Conservation (phyloP, 2,888 invertebrate genomes). For the Anoplius nigerrimus region DNA sequence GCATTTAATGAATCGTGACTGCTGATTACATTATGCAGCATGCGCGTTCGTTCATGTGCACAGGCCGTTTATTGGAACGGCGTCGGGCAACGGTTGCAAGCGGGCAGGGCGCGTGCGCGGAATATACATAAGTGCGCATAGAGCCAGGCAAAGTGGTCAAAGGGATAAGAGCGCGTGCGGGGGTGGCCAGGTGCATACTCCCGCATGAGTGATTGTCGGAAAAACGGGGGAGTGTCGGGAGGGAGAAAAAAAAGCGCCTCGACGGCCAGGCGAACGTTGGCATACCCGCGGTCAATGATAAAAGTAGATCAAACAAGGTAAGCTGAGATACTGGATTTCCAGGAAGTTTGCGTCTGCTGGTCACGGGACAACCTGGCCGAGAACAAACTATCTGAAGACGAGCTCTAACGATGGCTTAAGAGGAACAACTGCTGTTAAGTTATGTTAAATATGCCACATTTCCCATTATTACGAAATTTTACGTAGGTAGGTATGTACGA, state of each 20-base stretch:
- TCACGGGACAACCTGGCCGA: not conserved
- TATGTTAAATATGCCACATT: too few species aligned
- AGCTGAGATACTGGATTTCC: conserved; percentile 35
- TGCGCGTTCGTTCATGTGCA: too few species aligned
- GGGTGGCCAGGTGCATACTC: conserved; percentile 63
- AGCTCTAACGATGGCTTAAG: too few species aligned
- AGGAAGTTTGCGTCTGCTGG: conserved; percentile 35
- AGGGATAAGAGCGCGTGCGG: conserved; percentile 57
- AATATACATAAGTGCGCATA: conserved; percentile 44
- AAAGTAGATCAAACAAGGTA: conserved; percentile 50
- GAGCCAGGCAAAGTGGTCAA: conserved; percentile 51
- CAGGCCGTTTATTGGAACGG: too few species aligned
- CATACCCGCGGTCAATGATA: conserved; percentile 46
- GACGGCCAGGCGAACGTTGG: conserved; percentile 34
- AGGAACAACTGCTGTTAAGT: too few species aligned
- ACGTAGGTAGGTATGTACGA: too few species aligned
- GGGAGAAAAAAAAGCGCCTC: conserved; percentile 35
- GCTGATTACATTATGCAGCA: too few species aligned
- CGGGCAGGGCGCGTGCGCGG: not conserved
- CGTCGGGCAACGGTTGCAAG: too few species aligned
- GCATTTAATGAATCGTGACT: too few species aligned
- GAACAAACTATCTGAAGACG: too few species aligned
- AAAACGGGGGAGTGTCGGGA: conserved; percentile 45
- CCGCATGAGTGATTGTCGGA: conserved; percentile 49
- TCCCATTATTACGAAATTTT: too few species aligned